phyloP scores from a whole-genome alignment of 2,113 vertebrate genomes.

The Lichenostomus cassidix region DNA sequence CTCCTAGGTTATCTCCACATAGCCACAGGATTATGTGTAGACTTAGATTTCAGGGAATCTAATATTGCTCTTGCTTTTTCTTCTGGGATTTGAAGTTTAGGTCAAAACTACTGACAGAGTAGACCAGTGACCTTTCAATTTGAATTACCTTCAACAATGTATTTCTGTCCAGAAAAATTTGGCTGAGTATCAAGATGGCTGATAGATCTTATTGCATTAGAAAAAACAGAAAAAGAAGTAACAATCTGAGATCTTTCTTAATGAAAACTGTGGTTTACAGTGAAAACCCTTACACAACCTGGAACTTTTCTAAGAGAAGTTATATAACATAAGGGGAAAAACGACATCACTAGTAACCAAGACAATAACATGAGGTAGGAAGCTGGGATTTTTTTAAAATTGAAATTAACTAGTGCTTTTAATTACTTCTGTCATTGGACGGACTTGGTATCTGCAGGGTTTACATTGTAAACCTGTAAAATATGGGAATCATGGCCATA shows the following conservation, averaged over 20 bases:
- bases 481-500: background rate
- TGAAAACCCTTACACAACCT: background rate
- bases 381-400: background rate
- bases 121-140: background rate
- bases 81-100: background rate
- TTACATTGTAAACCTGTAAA: background rate
- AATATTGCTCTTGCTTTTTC: background rate
- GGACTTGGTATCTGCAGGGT: background rate
- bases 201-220: background rate
- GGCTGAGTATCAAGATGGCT: background rate
- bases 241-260: background rate
- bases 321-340: background rate
- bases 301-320: background rate
- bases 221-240: background rate
- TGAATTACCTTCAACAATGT: background rate
- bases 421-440: background rate
- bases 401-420: background rate
- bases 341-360: background rate
- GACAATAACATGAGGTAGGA: background rate
- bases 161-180: background rate
- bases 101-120: background rate
- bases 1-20: background rate
- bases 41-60: background rate
- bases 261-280: background rate
- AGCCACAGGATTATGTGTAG: background rate